phyloP scores from a whole-genome alignment of 1,140 invertebrate genomes.

The Anagrus nilaparvatae region DNA sequence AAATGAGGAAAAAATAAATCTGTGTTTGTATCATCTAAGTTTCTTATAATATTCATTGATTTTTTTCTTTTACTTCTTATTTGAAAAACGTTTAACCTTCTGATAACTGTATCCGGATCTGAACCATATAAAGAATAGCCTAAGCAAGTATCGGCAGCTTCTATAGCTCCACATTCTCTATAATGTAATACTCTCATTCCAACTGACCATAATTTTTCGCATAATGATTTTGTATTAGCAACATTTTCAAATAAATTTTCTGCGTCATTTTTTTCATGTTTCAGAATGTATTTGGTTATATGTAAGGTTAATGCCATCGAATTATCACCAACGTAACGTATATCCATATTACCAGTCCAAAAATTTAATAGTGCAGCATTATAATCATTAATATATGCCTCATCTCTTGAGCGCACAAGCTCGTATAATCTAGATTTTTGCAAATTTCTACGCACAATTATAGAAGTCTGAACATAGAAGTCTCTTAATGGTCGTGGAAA shows the following conservation, averaged over 20 bases:
- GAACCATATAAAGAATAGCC: conserved; percentile 5
- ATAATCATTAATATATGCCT: conserved; percentile 25
- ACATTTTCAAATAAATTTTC: too few species aligned
- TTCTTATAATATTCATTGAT: conserved; percentile 16
- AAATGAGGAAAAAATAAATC: conserved; percentile 22
- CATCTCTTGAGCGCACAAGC: conserved; percentile 16
- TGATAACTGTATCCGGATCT: conserved; percentile 17
- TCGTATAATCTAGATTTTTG: conserved; percentile 23
- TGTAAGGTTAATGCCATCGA: too few species aligned
- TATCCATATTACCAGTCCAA: conserved; percentile 26
- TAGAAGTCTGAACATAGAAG: conserved; percentile 16
- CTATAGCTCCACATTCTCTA: conserved; percentile 7
- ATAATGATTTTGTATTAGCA: too few species aligned
- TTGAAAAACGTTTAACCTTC: conserved; percentile 19
- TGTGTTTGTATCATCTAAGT: conserved; percentile 17
- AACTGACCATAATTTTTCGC: too few species aligned
- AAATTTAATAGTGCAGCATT: conserved; percentile 20
- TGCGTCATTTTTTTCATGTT: too few species aligned
- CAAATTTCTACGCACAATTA: conserved; percentile 21
- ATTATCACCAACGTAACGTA: conserved; percentile 22
- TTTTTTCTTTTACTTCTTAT: conserved; percentile 17
- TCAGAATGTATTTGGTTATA: too few species aligned
- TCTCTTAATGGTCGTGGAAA: conserved; percentile 19
- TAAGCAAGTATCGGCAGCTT: conserved; percentile 4
- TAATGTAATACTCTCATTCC: too few species aligned